Conservation (phyloP, 1,140 invertebrate genomes). For the Drosophila nikananu region DNA sequence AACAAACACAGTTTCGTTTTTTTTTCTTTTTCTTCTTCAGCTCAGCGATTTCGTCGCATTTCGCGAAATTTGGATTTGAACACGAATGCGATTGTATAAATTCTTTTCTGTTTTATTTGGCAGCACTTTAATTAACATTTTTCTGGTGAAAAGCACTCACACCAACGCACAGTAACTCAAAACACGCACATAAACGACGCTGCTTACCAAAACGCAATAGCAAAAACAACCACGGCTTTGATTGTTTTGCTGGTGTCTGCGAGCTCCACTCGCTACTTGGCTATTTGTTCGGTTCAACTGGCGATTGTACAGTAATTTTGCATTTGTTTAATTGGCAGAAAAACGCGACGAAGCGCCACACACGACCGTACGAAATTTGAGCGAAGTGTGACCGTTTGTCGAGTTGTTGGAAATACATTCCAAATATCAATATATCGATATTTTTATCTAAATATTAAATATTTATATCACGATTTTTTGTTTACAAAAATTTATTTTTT, state of each 20-base stretch:
- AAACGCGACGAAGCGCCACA: constrained; percentile 31
- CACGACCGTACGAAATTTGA: constrained; percentile 37
- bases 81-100: constrained; percentile 17
- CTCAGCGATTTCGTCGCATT: constrained; percentile 7
- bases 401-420: too few species aligned
- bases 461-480: too few species aligned
- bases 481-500: too few species aligned
- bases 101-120: constrained; percentile 34
- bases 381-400: background rate
- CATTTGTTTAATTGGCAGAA: constrained; percentile 40
- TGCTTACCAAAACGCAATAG: constrained; percentile 36
- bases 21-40: background rate
- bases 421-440: too few species aligned
- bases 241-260: background rate
- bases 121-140: constrained; percentile 73
- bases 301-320: constrained; percentile 25
- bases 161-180: constrained; percentile 19
- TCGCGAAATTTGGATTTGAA: constrained; percentile 12
- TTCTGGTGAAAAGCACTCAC: constrained; percentile 65
- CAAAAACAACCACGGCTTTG: constrained; percentile 1
- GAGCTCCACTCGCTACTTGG: constrained; percentile 1
- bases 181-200: constrained; percentile 43
- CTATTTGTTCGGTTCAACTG: constrained; percentile 10
- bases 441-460: too few species aligned
- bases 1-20: constrained; percentile 12